phyloP scores from a whole-genome alignment of 2,888 invertebrate species.

The Adela reaumurella region DNA sequence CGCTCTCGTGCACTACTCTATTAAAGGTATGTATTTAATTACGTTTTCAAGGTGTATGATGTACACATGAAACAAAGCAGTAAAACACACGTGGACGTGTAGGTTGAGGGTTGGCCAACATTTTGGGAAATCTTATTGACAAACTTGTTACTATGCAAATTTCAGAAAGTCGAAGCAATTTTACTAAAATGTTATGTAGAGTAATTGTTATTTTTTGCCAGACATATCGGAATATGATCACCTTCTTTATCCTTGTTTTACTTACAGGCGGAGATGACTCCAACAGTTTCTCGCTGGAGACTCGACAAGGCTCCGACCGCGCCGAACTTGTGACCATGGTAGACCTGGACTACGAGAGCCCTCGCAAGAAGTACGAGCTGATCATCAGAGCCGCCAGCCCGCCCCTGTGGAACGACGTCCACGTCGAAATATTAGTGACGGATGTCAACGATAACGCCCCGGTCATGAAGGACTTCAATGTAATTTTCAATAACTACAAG shows the following conservation, averaged over 20 bases:
- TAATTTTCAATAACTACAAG: constrained; percentile 93
- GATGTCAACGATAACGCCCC: constrained; percentile 97
- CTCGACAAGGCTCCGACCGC: constrained; percentile 76
- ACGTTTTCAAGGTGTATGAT: too few relatives aligned
- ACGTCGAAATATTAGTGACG: constrained; percentile 82
- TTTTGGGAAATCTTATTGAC: too few relatives aligned
- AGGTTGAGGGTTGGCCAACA: too few relatives aligned
- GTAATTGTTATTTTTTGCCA: too few relatives aligned
- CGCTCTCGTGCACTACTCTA: constrained; percentile 89
- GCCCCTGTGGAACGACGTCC: constrained; percentile 83
- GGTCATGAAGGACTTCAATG: constrained; percentile 83
- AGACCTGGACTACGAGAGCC: constrained; percentile 94
- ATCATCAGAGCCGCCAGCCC: constrained; percentile 88
- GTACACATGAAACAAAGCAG: too few relatives aligned
- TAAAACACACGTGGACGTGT: too few relatives aligned
- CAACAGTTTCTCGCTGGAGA: constrained; percentile 77
- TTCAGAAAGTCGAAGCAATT: too few relatives aligned
- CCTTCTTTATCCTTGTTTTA: too few relatives aligned
- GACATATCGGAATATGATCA: too few relatives aligned
- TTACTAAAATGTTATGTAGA: too few relatives aligned
- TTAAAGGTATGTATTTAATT: constrained; percentile 62
- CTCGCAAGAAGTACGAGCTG: constrained; percentile 84
- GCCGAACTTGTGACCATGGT: constrained; percentile 87
- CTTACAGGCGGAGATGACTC: constrained; percentile 88
- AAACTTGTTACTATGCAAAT: too few relatives aligned